phyloP scores from a whole-genome alignment of 1,140 invertebrate genomes.

The Harlomillsia oculata region DNA sequence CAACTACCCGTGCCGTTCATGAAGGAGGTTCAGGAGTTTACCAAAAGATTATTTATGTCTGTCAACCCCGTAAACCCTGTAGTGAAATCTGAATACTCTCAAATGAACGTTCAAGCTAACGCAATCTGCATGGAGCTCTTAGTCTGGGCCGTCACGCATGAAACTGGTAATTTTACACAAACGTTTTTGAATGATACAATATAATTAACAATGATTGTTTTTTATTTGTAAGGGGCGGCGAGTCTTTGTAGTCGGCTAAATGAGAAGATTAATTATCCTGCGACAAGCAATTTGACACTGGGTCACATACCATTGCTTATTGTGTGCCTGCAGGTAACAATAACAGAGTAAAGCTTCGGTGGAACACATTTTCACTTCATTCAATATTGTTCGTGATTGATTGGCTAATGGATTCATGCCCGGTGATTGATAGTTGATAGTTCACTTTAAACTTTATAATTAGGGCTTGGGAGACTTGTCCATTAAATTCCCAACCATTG shows the following conservation, averaged over 20 bases:
- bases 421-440: too few relatives aligned
- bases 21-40: slow-evolving; percentile 86
- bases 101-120: slow-evolving; percentile 92
- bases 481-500: slow-evolving; percentile 88
- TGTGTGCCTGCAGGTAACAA: slow-evolving; percentile 85
- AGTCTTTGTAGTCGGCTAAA: slow-evolving; percentile 80
- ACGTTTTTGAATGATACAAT: too few relatives aligned
- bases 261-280: slow-evolving; percentile 87
- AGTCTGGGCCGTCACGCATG: slow-evolving; percentile 94
- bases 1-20: slow-evolving; percentile 82
- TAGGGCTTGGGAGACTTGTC: slow-evolving; percentile 87
- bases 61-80: slow-evolving; percentile 91
- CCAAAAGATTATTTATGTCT: slow-evolving; percentile 74
- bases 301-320: slow-evolving; percentile 89
- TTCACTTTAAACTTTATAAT: too few relatives aligned
- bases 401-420: too few relatives aligned
- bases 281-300: slow-evolving; percentile 79
- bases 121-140: slow-evolving; percentile 93
- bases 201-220: background rate
- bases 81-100: slow-evolving; percentile 61
- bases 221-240: slow-evolving; percentile 62
- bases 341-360: background rate
- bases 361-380: background rate
- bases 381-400: too few relatives aligned
- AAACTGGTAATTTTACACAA: slow-evolving; percentile 75